phyloP scores from a whole-genome alignment of 1,140 invertebrate species.

The Pteromalus puparum region DNA sequence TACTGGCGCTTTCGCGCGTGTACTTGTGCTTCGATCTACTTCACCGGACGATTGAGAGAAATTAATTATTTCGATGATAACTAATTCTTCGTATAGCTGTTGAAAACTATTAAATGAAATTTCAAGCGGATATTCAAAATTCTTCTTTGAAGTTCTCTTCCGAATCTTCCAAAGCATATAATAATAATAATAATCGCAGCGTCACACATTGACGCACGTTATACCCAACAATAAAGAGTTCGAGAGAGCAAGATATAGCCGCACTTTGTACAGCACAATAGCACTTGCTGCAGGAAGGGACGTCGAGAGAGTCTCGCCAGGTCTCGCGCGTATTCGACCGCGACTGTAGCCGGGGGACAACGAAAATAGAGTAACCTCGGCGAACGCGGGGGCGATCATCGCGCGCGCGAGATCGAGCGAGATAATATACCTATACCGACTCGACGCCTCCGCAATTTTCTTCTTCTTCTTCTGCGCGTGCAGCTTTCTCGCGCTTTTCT shows the following conservation, averaged over 20 bases:
- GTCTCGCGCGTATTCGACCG: slow-evolving; percentile 19
- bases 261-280: not conserved
- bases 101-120: too few relatives aligned
- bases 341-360: slow-evolving; percentile 32
- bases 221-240: not conserved
- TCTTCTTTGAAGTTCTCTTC: too few relatives aligned
- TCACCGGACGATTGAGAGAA: too few relatives aligned
- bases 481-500: slow-evolving; percentile 1
- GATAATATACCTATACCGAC: slow-evolving; percentile 23
- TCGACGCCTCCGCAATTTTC: slow-evolving; percentile 2
- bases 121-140: too few relatives aligned
- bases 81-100: too few relatives aligned
- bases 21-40: too few relatives aligned
- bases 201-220: not conserved
- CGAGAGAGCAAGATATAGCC: not conserved
- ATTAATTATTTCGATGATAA: too few relatives aligned
- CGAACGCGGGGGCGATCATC: slow-evolving; percentile 53
- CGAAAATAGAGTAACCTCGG: slow-evolving; percentile 60
- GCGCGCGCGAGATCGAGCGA: slow-evolving; percentile 31
- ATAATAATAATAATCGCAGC: too few relatives aligned
- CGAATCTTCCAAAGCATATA: too few relatives aligned
- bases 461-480: not conserved
- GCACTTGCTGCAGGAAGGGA: not conserved
- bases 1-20: too few relatives aligned
- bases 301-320: too few relatives aligned